phyloP scores from a whole-genome alignment of 2,888 invertebrate genomes.

The Oscheius myriophilus region DNA sequence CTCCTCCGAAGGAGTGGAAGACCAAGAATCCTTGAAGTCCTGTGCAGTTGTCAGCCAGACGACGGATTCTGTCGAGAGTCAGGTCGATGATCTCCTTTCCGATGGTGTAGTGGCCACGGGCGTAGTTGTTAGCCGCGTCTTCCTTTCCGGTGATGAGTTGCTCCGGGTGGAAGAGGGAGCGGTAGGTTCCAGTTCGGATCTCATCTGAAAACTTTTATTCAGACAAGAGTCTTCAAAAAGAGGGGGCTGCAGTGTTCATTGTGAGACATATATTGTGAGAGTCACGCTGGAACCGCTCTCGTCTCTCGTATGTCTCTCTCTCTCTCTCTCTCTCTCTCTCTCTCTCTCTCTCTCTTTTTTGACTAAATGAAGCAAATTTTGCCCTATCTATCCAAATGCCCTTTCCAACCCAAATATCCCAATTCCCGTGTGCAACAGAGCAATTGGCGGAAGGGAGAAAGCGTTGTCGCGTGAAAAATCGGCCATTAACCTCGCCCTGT shows the following conservation, averaged over 20 bases:
- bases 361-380: not conserved
- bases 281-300: too few relatives aligned
- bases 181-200: constrained; percentile 77
- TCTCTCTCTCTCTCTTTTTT: constrained; percentile 14
- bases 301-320: constrained; percentile 16
- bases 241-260: not conserved
- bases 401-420: not conserved
- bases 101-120: constrained; percentile 80
- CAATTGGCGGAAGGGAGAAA: constrained; percentile 24
- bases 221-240: not conserved
- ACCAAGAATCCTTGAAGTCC: constrained; percentile 83
- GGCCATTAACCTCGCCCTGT: constrained; percentile 21
- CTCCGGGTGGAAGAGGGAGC: constrained; percentile 94
- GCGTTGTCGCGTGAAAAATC: constrained; percentile 27
- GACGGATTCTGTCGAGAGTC: constrained; percentile 67
- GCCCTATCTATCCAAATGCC: constrained; percentile 9
- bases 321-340: constrained; percentile 25
- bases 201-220: constrained; percentile 69
- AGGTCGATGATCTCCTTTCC: constrained; percentile 79
- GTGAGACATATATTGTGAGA: too few relatives aligned
- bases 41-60: constrained; percentile 80
- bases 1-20: constrained; percentile 78
- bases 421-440: constrained; percentile 11
- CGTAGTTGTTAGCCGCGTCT: constrained; percentile 74
- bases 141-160: constrained; percentile 78